Conservation (phyloP, 2,797 vertebrate genomes). For the Chrysocyon brachyurus region DNA sequence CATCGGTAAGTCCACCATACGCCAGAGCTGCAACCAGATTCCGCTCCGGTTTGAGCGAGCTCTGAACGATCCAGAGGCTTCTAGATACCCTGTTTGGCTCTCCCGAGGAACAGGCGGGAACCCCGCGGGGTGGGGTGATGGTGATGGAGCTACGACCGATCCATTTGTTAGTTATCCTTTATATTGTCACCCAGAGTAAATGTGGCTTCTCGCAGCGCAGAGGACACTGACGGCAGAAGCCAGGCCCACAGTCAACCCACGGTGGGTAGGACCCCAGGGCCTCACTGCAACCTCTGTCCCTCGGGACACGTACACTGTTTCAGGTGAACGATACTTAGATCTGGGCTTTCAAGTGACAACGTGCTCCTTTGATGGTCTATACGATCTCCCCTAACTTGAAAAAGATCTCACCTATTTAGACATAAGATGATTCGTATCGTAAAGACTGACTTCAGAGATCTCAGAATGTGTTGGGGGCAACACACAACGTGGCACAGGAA, state of each 20-base stretch:
- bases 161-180: neutral
- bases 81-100: neutral
- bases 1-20: neutral
- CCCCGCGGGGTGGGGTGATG: too few species aligned
- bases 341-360: neutral
- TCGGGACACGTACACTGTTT: neutral
- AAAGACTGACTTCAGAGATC: conserved; percentile 52
- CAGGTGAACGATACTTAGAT: neutral
- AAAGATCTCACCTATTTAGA: conserved; percentile 52
- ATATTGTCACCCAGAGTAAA: neutral
- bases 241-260: neutral
- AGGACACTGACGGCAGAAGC: neutral
- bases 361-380: neutral
- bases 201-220: neutral
- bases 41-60: neutral
- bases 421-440: conserved; percentile 7
- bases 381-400: neutral
- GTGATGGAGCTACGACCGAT: neutral
- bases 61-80: neutral
- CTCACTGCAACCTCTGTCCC: neutral
- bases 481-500: neutral
- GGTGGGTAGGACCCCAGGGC: neutral
- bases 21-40: neutral
- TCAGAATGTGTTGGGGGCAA: neutral
- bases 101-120: neutral